A percentile compares a stretch with the other conserved stretches of the same genome.
phyloP scores from a whole-genome alignment of 2,113 vertebrate genomes.

The Megatriorchis doriae region DNA sequence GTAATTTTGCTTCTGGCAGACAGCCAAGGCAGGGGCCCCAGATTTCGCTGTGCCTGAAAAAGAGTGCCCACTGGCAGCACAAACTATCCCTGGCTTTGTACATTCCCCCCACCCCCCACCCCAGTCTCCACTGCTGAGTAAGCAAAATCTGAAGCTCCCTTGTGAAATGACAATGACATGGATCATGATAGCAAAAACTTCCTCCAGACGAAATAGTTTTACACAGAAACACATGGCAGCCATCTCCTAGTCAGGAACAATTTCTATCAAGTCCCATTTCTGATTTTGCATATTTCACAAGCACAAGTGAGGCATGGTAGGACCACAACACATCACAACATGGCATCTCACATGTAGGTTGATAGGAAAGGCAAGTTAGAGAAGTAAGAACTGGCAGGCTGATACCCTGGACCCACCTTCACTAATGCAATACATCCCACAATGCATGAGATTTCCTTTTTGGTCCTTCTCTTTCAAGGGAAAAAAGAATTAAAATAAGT shows the following conservation, averaged over 20 bases:
- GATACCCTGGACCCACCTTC: not conserved
- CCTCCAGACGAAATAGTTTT: not conserved
- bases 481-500: not conserved
- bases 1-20: not conserved
- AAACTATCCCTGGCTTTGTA: not conserved
- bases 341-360: not conserved
- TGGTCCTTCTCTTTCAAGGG: not conserved
- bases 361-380: not conserved
- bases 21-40: not conserved
- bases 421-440: not conserved
- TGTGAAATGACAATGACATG: not conserved
- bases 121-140: not conserved
- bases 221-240: not conserved
- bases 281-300: not conserved
- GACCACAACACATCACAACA: not conserved
- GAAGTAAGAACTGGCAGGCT: not conserved
- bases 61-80: not conserved
- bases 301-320: rapidly evolving
- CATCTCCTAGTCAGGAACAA: not conserved
- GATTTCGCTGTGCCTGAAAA: not conserved
- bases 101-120: no score
- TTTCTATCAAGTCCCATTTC: not conserved
- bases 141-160: not conserved
- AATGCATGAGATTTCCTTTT: not conserved
- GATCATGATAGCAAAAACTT: not conserved